Evolutionary conservation across 92 coral and sea anemone genomes (phyloP), one percentile per base, ranked within the genome.

Genomic region (Pocillopora meandrina): DNA sequence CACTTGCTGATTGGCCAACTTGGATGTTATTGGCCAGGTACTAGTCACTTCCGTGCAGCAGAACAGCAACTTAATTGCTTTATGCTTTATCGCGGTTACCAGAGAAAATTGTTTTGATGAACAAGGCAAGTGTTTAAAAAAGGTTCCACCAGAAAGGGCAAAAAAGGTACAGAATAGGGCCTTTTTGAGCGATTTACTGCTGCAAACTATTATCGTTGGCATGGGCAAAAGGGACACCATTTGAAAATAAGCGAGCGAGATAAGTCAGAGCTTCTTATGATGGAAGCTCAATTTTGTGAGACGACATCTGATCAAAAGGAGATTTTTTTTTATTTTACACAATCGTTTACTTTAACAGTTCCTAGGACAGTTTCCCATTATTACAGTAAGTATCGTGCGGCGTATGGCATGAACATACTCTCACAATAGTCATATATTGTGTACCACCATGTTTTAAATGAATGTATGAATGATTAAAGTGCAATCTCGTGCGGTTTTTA

Each of bases 201-300:
- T 61, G 71, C 1, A 77, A 77, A 61, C 17, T 23, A 52, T 19
- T 59, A 59, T 75, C 1, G 21, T 49, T 10, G 21, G 33, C 34
- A 2, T 18, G 21, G 12, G 11, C 64, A 75, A 75, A 31, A 75
- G 12, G 79, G 71, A 71, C 15, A 64, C 65, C 65, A 75, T 20
- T 64, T 19, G 79, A 75, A 75, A 56, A 75, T 64, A 75, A 56
- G 42, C 18, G 8, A 42, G 52, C 52, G 8, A 19, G 12, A 56
- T 10, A 18, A 13, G 12, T 34, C 20, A 47, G 31, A 26, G 52
- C 8, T n/a, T 78, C 63, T 26, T 78, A 15, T 13, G 19, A 47
- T 61, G 31, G 11, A 42, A 78, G 69, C 71, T 61, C 71, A 26
- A 65, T 78, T 76, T 78, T 78, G 69, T 62, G 71, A 9, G 57